Base-by-base conservation (phyloP, 1,140 invertebrate species). In the Globodera rostochiensis region DNA sequence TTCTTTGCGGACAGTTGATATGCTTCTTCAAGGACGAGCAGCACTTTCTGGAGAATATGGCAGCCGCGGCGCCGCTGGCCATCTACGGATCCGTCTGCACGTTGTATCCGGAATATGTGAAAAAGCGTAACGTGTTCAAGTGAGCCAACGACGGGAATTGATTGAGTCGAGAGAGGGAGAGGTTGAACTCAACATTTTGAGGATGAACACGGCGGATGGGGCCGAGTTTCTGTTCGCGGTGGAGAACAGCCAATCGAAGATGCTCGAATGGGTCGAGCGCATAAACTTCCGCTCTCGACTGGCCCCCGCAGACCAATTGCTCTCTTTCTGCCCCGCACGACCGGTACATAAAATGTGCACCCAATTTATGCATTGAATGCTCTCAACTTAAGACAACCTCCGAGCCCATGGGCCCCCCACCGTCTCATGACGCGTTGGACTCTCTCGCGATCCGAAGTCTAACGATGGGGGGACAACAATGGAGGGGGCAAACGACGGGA, bases 11-110 rank as follows among this genome's bases (percentile, higher is more conserved):
- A 0, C 96, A 99, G 90, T 90, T 98, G 80, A 91, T 99, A 45
- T 98, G 96, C 91, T 98, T 99, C 93, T 99, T 98, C 92, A 95
- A 96, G 64, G 82, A 97, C 89, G 94, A 95, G 87, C 93, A 85
- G 89, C 88, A 83, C 19, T 98, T 97, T 91, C 91, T 93, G 69
- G 93, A 93, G 79, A 91, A 91, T 81, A 93, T 94, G 85, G 96
- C 97, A 91, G 95, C 95, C 0, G 94, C 95, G 0, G 94, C 96
- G 0, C 96, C 96, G 0, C 93, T 98, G 6, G 95, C 94, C 74
- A 94, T 98, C 60, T 85, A 83, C 49, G 79, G 84, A n/a, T 90
- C 90, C 11, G 88, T 90, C 49, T 90, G 87, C 73, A 82, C 74
- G 11, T 75, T 85, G 46, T 85, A 83, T 1, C 93, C 93, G 70